These are phyloP conservation scores for Anableps anableps DNA, from an alignment of 2,797 vertebrate species.

Conservation along the genomic window DNA sequence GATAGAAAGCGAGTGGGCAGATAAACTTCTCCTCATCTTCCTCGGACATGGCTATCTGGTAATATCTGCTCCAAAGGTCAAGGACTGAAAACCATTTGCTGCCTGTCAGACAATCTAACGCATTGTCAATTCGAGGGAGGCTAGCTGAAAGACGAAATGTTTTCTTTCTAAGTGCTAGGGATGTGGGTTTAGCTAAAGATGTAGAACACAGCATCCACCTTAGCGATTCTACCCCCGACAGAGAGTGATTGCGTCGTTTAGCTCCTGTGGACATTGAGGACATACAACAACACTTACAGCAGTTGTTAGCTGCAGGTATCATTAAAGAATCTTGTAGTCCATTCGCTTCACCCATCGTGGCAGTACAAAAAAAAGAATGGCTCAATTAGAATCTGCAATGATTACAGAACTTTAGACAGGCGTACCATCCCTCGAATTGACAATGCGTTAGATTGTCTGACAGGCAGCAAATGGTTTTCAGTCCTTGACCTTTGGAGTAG, in stretches of 20 bases:
- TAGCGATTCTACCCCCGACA: background rate
- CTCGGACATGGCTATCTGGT: background rate
- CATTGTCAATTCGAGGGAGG: background rate
- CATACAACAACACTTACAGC: background rate
- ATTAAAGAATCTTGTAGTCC: conserved; percentile 6
- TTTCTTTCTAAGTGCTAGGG: background rate
- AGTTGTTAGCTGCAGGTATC: background rate
- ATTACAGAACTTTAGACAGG: background rate
- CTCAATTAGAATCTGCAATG: background rate
- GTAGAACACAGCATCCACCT: background rate
- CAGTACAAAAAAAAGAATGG: conserved; percentile 11
- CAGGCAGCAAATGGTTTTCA: background rate
- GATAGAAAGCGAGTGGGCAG: background rate
- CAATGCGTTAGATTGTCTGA: background rate
- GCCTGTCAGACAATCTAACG: background rate
- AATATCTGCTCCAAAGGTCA: background rate
- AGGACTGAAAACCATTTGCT: conserved; percentile 3
- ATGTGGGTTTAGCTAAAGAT: background rate
- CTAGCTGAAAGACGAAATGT: background rate
- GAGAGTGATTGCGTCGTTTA: background rate
- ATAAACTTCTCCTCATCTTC: conserved; percentile 8
- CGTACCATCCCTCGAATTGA: background rate
- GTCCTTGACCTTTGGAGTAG: background rate
- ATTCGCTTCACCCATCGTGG: background rate
- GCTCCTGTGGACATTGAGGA: background rate